Percentiles rank a stretch among this genome's conserved stretches.
Conservation (phyloP, 2,888 invertebrate genomes). For the Hirtodrosophila confusa region DNA sequence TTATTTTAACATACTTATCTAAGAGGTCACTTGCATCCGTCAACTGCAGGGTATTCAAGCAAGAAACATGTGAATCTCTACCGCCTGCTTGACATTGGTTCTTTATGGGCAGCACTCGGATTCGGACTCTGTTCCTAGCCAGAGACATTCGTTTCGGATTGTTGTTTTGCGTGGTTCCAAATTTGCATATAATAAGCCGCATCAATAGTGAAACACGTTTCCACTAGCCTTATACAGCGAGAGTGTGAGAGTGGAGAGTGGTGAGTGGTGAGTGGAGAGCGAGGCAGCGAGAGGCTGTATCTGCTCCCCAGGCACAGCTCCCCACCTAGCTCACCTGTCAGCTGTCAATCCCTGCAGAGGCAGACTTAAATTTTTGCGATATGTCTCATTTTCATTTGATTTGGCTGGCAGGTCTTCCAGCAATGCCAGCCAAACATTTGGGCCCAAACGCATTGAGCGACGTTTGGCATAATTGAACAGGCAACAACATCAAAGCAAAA, state of each 20-base stretch:
- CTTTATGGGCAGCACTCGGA: constrained; percentile 79
- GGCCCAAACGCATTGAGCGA: constrained; percentile 54
- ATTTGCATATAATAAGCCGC: constrained; percentile 84
- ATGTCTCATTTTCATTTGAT: constrained; percentile 81
- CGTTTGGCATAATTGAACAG: constrained; percentile 72
- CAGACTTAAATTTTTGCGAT: constrained; percentile 74
- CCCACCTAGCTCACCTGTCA: constrained; percentile 57
- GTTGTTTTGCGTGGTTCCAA: constrained; percentile 71
- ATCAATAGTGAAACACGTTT: constrained; percentile 83
- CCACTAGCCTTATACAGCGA: constrained; percentile 41
- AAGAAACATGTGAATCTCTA: constrained; percentile 45
- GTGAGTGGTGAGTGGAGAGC: not conserved
- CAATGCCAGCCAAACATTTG: constrained; percentile 56
- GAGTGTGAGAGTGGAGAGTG: constrained; percentile 24
- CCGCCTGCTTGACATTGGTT: constrained; percentile 74
- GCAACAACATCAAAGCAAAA: constrained; percentile 12
- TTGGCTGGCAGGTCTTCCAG: constrained; percentile 66
- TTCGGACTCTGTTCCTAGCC: constrained; percentile 44
- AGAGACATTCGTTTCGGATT: constrained; percentile 43
- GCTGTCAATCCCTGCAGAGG: constrained; percentile 71
- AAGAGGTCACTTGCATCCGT: not conserved
- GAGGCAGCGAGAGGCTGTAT: constrained; percentile 10
- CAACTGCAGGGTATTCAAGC: constrained; percentile 27
- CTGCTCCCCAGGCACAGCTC: not conserved
- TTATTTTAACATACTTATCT: too few relatives aligned